phyloP scores from a whole-genome alignment of 2,797 vertebrate species.

The Alcedo atthis region DNA sequence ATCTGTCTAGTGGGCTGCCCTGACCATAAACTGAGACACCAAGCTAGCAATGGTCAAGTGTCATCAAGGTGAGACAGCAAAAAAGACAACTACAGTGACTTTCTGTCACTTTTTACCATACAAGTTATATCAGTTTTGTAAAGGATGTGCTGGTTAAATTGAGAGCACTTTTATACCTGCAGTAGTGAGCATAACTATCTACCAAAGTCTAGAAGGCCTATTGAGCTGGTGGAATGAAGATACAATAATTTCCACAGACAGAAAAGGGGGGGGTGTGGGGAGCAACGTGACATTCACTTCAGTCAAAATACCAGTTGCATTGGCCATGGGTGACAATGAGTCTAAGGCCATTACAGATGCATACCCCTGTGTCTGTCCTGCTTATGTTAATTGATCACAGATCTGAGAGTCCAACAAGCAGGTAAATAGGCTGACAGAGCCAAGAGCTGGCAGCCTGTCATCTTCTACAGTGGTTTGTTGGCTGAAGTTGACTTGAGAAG shows the following conservation, averaged over 20 bases:
- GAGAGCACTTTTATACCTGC: background rate
- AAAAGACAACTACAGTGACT: background rate
- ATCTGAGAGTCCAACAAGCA: background rate
- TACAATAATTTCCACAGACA: background rate
- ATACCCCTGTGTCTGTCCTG: background rate
- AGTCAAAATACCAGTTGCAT: background rate
- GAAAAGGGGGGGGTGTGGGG: background rate
- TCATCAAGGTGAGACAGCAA: background rate
- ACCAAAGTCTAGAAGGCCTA: background rate
- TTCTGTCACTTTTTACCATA: background rate
- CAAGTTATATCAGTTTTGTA: background rate
- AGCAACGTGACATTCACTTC: background rate
- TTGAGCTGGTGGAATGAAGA: background rate
- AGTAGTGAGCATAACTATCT: background rate
- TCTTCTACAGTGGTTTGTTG: background rate
- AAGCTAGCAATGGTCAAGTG: background rate
- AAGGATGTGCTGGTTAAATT: background rate
- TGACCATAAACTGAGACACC: too few species aligned
- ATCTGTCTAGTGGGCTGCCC: too few species aligned
- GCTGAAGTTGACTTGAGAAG: background rate
- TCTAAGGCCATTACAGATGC: background rate
- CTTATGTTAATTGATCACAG: rapidly evolving
- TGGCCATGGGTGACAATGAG: background rate
- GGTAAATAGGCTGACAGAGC: background rate
- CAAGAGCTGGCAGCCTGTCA: background rate